phyloP scores from a whole-genome alignment of 2,113 vertebrate species.

The Grallaria varia region DNA sequence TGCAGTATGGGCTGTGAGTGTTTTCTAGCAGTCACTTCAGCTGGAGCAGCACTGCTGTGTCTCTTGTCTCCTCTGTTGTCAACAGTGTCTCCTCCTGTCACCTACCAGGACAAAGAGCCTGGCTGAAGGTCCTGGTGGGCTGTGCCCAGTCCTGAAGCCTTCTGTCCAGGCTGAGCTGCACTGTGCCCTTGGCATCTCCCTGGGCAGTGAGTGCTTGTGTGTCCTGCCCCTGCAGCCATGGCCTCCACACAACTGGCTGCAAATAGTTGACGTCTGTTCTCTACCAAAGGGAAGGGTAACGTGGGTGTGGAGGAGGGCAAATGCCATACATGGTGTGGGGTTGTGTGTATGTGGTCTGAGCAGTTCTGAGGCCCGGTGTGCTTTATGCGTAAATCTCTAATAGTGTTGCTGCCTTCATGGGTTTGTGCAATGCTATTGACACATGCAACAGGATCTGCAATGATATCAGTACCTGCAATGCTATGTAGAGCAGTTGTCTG shows the following conservation, averaged over 20 bases:
- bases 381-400: background rate
- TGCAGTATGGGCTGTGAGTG: no score
- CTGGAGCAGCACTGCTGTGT: background rate
- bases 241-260: no score
- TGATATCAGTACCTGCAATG: background rate
- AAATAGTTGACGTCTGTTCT: background rate
- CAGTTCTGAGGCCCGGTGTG: background rate
- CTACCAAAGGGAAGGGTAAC: background rate
- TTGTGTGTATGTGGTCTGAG: background rate
- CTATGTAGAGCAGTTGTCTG: background rate
- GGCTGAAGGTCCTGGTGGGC: background rate
- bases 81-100: background rate
- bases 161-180: background rate
- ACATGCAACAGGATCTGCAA: background rate
- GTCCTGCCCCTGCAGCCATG: background rate
- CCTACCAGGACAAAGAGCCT: background rate
- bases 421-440: background rate
- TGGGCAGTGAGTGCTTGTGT: background rate
- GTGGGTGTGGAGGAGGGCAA: background rate
- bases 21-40: background rate
- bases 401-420: background rate
- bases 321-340: background rate
- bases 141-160: background rate
- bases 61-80: background rate
- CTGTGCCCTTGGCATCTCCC: background rate